Evolutionary conservation across 1,140 invertebrate species (phyloP).

Genomic region (Zaprionus nigranus): DNA sequence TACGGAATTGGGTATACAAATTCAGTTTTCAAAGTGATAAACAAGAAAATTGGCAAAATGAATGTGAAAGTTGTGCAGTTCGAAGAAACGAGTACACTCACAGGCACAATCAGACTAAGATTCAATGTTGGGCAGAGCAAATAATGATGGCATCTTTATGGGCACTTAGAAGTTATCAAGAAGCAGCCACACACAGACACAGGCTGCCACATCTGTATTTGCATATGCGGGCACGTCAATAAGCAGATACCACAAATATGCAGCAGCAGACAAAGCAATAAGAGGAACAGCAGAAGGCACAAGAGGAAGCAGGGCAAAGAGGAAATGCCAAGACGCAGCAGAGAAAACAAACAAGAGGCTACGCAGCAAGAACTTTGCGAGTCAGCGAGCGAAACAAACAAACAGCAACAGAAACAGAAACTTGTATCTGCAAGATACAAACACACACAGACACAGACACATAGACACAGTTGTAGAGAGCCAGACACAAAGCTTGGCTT

Average conservation of each 20-base stretch:
- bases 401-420: constrained; percentile 71
- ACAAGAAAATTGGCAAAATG: constrained; percentile 63
- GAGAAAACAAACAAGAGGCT: constrained; percentile 52
- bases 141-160: constrained; percentile 37
- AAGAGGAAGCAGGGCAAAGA: constrained; percentile 29
- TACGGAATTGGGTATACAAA: background rate
- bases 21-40: constrained; percentile 60
- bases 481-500: constrained; percentile 16
- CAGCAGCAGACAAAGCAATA: constrained; percentile 11
- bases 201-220: constrained; percentile 17
- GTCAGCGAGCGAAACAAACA: constrained; percentile 76
- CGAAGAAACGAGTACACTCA: constrained; percentile 25
- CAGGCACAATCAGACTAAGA: background rate
- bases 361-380: constrained; percentile 53
- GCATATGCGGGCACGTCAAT: constrained; percentile 26
- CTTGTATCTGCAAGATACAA: constrained; percentile 44
- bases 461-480: constrained; percentile 6
- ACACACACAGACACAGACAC: constrained; percentile 35
- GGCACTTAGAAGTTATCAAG: constrained; percentile 37
- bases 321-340: constrained; percentile 58
- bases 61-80: constrained; percentile 73
- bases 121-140: background rate
- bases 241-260: constrained; percentile 49
- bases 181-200: constrained; percentile 5
- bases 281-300: background rate